phyloP scores from a whole-genome alignment of 2,113 vertebrate species.

The Sterrhoptilus dennistouni region DNA sequence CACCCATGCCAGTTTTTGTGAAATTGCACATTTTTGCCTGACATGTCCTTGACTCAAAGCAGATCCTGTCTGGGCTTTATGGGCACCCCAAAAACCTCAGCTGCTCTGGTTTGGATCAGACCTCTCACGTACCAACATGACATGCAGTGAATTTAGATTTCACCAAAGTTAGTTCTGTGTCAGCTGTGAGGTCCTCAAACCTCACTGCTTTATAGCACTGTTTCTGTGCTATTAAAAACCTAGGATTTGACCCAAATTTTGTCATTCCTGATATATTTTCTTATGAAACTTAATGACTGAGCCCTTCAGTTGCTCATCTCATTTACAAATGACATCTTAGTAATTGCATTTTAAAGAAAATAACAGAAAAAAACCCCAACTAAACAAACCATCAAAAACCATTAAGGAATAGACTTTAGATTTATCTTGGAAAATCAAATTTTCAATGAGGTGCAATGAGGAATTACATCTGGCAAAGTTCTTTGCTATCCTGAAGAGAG shows the following conservation, averaged over 20 bases:
- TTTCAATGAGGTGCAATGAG: background rate
- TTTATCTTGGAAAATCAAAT: background rate
- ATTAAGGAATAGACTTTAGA: background rate
- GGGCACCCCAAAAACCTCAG: background rate
- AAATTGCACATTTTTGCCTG: background rate
- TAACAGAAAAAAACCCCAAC: accelerated
- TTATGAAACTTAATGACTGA: background rate
- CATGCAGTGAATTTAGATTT: background rate
- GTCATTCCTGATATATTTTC: background rate
- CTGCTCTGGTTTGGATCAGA: background rate
- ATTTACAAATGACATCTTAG: background rate
- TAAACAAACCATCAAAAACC: background rate
- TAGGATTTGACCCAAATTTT: background rate
- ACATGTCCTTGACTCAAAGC: background rate
- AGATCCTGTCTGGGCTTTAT: background rate
- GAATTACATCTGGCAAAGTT: background rate
- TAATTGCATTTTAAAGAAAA: background rate
- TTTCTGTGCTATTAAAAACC: background rate
- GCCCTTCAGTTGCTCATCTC: background rate
- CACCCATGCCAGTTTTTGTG: background rate
- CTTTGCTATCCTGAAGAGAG: background rate
- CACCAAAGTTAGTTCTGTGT: background rate
- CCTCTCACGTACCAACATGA: accelerated
- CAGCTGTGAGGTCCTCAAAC: background rate
- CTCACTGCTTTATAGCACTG: background rate